phyloP scores from a whole-genome alignment of 2,888 invertebrate genomes.

The Amphimallon solstitiale region DNA sequence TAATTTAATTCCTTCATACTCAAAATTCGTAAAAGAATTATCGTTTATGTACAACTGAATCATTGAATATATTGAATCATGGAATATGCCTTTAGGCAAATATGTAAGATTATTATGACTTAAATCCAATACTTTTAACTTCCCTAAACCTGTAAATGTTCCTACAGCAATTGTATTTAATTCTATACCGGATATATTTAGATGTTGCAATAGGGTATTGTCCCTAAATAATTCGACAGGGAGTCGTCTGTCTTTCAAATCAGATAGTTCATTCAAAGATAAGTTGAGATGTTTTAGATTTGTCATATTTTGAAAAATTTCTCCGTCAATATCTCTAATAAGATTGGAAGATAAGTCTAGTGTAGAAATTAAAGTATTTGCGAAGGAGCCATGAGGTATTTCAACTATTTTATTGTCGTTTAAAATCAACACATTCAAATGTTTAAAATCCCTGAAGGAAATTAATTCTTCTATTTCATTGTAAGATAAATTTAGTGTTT shows the following conservation, averaged over 20 bases:
- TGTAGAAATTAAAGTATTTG: neutral
- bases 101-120: constrained; percentile 20
- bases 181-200: constrained; percentile 9
- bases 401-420: neutral
- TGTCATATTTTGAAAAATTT: neutral
- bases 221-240: constrained; percentile 24
- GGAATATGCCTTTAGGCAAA: constrained; percentile 17
- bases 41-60: constrained; percentile 17
- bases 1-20: neutral
- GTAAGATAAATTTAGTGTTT: neutral
- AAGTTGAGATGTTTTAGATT: neutral
- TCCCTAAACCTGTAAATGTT: constrained; percentile 15
- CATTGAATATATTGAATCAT: neutral
- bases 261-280: neutral
- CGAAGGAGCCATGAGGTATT: too few relatives aligned
- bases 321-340: neutral
- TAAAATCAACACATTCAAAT: neutral
- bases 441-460: neutral
- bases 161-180: constrained; percentile 16
- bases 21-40: constrained; percentile 17
- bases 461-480: neutral
- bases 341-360: neutral
- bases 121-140: constrained; percentile 9
- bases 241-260: neutral
- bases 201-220: neutral